A percentile compares a stretch with the other conserved stretches of the same genome.
Conservation (phyloP, 2,888 invertebrate genomes). For the Cryptus viduatorius region DNA sequence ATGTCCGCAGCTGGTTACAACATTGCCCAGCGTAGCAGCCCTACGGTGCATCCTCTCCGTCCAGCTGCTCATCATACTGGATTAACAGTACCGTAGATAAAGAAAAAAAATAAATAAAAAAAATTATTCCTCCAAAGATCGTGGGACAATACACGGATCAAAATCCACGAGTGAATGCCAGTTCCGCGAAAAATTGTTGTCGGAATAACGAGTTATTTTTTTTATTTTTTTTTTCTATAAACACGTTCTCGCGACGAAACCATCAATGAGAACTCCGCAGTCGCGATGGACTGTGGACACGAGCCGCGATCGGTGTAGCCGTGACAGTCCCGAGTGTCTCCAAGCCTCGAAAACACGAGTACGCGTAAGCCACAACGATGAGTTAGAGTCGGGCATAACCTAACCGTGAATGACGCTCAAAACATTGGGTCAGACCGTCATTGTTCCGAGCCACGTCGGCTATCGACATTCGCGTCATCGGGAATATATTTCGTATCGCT, state of each 20-base stretch:
- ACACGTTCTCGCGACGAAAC: conserved; percentile 14
- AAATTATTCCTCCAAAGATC: neutral
- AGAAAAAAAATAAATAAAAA: conserved; percentile 3
- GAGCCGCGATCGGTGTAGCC: conserved; percentile 18
- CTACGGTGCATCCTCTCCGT: conserved; percentile 96
- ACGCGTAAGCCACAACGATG: conserved; percentile 40
- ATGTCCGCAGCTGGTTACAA: conserved; percentile 96
- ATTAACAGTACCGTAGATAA: conserved; percentile 3
- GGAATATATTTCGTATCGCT: conserved; percentile 42
- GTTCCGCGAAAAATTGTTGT: neutral
- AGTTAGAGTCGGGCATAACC: conserved; percentile 38
- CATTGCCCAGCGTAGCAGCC: conserved; percentile 95
- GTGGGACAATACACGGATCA: neutral
- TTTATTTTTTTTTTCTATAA: conserved; percentile 10
- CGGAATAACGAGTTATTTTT: neutral
- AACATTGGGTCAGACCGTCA: conserved; percentile 10
- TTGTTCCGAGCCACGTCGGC: conserved; percentile 2
- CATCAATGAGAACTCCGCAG: conserved; percentile 14
- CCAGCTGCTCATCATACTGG: conserved; percentile 93
- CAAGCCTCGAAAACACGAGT: conserved; percentile 43
- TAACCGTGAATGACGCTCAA: conserved; percentile 41
- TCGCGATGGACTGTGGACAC: neutral
- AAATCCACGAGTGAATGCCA: neutral
- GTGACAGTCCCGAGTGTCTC: conserved; percentile 55
- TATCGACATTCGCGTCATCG: conserved; percentile 31